phyloP scores from a whole-genome alignment of 2,113 vertebrate genomes.

The Australoheros scitulus region DNA sequence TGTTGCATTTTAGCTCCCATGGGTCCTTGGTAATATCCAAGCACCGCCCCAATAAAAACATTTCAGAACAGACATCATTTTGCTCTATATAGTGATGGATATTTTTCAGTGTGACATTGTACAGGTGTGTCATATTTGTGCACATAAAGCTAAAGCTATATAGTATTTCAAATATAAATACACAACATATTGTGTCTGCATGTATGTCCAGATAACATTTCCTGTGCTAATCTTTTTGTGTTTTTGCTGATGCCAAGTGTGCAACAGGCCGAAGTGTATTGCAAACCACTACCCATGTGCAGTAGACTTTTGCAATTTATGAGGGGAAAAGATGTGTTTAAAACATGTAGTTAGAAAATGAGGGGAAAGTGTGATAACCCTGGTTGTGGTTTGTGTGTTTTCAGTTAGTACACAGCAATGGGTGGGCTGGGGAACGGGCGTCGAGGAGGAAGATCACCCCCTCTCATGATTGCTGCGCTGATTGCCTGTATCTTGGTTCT shows the following conservation, averaged over 20 bases:
- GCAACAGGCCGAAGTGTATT: not conserved
- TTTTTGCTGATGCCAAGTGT: not conserved
- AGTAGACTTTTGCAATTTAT: not conserved
- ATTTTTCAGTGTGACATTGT: not conserved
- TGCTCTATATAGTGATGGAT: not conserved
- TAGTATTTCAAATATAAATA: not conserved
- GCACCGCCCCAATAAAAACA: not conserved
- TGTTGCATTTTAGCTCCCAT: not conserved
- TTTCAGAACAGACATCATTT: not conserved
- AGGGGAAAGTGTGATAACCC: not conserved
- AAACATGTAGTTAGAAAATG: not conserved
- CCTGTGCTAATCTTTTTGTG: not conserved
- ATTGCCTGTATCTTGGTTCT: slow-evolving; percentile 88
- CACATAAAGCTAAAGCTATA: not conserved
- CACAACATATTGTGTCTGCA: not conserved
- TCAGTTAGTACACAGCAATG: slow-evolving; percentile 73
- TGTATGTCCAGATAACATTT: not conserved
- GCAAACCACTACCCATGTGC: not conserved
- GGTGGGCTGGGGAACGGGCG: slow-evolving; percentile 88
- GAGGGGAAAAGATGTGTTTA: not conserved
- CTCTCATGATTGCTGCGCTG: slow-evolving; percentile 86
- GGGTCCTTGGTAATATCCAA: not conserved
- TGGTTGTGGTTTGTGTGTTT: slow-evolving; percentile 14
- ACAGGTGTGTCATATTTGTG: not conserved
- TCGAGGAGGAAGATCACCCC: slow-evolving; percentile 88